Evolutionary conservation across 2,113 vertebrate species (phyloP).

Genomic region (Pseudopipra pipra): DNA sequence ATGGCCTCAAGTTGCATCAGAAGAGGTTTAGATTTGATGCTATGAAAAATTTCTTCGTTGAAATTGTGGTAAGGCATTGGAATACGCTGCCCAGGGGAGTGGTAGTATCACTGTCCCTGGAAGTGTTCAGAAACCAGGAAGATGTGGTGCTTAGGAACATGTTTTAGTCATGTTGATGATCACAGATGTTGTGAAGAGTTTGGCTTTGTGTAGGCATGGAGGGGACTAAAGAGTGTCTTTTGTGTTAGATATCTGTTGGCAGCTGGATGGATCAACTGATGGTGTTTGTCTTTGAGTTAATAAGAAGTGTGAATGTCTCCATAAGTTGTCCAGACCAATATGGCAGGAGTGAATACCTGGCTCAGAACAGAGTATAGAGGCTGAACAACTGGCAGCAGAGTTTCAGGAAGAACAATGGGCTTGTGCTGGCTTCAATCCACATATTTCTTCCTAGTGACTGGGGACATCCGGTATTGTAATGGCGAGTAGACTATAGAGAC

Average conservation of each 20-base stretch:
- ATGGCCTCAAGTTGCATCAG: no score
- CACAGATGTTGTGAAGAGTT: not conserved
- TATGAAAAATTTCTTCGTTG: not conserved
- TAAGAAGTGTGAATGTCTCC: not conserved
- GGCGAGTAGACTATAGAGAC: not conserved
- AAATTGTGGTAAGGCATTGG: not conserved
- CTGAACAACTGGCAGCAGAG: not conserved
- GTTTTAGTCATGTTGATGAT: not conserved
- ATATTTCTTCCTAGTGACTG: not conserved
- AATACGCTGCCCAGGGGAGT: not conserved
- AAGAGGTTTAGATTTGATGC: not conserved
- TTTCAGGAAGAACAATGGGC: fast-evolving
- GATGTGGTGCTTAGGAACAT: not conserved
- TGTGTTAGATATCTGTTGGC: not conserved
- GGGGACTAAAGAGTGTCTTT: not conserved
- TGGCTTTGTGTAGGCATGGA: fast-evolving
- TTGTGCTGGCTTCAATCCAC: not conserved
- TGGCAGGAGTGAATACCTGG: not conserved
- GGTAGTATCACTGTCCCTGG: not conserved
- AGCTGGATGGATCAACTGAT: not conserved
- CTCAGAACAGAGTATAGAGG: not conserved
- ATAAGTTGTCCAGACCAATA: not conserved
- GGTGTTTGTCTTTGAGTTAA: not conserved
- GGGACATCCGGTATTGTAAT: not conserved
- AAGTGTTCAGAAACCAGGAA: not conserved